Conservation (phyloP, 2,113 vertebrate species). For the Tachysurus vachellii region DNA sequence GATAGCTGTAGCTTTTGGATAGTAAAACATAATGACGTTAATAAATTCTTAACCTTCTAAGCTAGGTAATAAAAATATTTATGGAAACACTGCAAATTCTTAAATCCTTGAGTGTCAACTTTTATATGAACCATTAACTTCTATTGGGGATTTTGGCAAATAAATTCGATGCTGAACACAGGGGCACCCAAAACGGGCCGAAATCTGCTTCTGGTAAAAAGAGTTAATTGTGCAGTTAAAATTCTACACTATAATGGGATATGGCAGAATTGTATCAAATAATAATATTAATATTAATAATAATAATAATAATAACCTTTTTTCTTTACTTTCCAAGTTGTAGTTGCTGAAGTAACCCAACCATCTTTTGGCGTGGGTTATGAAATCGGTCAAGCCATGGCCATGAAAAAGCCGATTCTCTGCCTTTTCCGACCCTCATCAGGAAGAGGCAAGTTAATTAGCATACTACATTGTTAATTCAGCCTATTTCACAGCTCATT, state of each 20-base stretch:
- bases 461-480: neutral
- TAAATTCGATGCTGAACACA: neutral
- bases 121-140: neutral
- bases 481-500: neutral
- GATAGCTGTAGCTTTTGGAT: neutral
- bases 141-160: neutral
- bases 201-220: neutral
- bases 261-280: neutral
- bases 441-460: slow-evolving; percentile 62
- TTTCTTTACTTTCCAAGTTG: slow-evolving; percentile 60
- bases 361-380: slow-evolving; percentile 77
- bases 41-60: neutral
- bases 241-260: neutral
- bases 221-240: neutral
- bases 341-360: slow-evolving; percentile 78
- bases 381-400: slow-evolving; percentile 69
- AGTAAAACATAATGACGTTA: neutral
- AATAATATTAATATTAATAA: too few species aligned
- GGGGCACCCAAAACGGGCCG: neutral
- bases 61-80: neutral
- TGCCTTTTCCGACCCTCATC: slow-evolving; percentile 74
- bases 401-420: slow-evolving; percentile 70
- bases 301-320: neutral
- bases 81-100: neutral
- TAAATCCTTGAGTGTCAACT: neutral